Evolutionary conservation across 2,113 vertebrate species (phyloP).

Genomic region (Lycaon pictus): DNA sequence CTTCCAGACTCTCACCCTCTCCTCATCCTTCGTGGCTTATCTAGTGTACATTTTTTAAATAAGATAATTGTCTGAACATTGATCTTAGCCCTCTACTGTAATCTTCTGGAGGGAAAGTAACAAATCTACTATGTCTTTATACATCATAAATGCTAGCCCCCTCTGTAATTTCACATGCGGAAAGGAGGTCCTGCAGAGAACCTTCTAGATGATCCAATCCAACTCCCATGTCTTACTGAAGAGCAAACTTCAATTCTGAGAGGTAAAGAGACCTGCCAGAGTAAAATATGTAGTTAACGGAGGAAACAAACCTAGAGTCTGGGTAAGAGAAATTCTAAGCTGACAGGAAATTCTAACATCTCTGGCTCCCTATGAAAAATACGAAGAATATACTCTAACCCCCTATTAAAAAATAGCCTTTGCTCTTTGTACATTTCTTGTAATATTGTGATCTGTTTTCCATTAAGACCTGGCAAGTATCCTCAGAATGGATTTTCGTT

Average conservation of each 20-base stretch:
- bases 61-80: background rate
- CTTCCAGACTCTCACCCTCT: background rate
- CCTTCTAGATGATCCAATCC: background rate
- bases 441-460: slow-evolving; percentile 22
- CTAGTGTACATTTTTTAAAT: background rate
- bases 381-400: background rate
- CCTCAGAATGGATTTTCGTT: background rate
- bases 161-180: background rate
- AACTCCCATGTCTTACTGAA: background rate
- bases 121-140: background rate
- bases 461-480: background rate
- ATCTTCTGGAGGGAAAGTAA: background rate
- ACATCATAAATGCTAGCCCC: background rate
- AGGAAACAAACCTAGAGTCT: background rate
- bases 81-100: background rate
- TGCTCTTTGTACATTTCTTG: slow-evolving; percentile 13
- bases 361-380: slow-evolving; percentile 14
- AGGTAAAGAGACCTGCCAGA: background rate
- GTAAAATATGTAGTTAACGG: background rate
- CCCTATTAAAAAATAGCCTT: background rate
- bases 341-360: slow-evolving; percentile 4
- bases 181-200: background rate
- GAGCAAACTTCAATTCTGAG: background rate
- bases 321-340: slow-evolving; percentile 24
- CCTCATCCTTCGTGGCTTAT: background rate